Percentiles rank a stretch among this genome's conserved stretches.
Conservation (phyloP, 2,888 invertebrate species). For the Apeira syringaria region DNA sequence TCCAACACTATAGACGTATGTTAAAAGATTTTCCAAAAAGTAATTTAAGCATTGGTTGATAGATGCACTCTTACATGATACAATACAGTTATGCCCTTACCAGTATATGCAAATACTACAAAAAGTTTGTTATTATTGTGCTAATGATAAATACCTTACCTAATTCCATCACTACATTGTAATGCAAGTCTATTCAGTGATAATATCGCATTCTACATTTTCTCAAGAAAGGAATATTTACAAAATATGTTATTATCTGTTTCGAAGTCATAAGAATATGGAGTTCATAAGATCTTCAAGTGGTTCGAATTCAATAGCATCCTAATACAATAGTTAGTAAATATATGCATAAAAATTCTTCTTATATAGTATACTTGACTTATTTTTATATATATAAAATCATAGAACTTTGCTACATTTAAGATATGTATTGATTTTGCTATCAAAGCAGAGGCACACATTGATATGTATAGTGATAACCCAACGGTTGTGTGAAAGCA, state of each 20-base stretch:
- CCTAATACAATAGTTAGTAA: conserved; percentile 71
- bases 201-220: conserved; percentile 50
- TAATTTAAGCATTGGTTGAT: conserved; percentile 2
- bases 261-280: conserved; percentile 79
- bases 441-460: conserved; percentile 81
- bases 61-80: too few relatives aligned
- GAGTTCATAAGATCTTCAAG: conserved; percentile 79
- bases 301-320: conserved; percentile 73
- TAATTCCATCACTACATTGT: conserved; percentile 39
- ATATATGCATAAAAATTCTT: conserved; percentile 75
- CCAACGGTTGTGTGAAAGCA: conserved; percentile 61
- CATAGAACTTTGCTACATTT: conserved; percentile 73
- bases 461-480: conserved; percentile 77
- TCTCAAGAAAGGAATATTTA: conserved; percentile 70
- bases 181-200: conserved; percentile 55
- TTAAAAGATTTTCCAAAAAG: conserved; percentile 2
- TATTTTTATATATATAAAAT: conserved; percentile 67
- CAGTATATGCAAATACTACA: conserved; percentile 25
- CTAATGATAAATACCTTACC: conserved; percentile 25
- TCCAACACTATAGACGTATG: too few relatives aligned
- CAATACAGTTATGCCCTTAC: neutral
- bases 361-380: conserved; percentile 70
- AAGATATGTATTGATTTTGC: conserved; percentile 74
- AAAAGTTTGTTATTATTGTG: conserved; percentile 29
- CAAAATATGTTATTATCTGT: conserved; percentile 75